Percentiles rank a stretch among this genome's conserved stretches.
phyloP scores from a whole-genome alignment of 2,888 invertebrate species.

The Exocentrus adspersus region DNA sequence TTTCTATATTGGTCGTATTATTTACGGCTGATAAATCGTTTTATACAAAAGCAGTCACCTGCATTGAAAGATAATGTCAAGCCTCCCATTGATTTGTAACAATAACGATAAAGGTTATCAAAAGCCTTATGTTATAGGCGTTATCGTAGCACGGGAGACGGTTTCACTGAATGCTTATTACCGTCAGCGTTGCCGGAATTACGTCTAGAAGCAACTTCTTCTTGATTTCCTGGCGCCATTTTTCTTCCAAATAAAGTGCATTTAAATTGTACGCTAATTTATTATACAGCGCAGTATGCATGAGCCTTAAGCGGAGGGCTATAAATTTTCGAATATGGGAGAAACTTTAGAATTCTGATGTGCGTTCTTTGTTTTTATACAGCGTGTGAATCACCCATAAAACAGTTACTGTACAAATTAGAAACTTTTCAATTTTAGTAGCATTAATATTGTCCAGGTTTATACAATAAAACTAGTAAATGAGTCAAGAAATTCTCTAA shows the following conservation, averaged over 20 bases:
- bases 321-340: neutral
- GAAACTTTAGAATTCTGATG: neutral
- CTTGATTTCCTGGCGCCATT: neutral
- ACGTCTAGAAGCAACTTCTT: neutral
- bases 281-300: neutral
- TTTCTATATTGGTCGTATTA: constrained; percentile 39
- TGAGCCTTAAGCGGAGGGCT: neutral
- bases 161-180: constrained; percentile 24
- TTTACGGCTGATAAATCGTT: constrained; percentile 42
- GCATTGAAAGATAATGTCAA: constrained; percentile 42
- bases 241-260: constrained; percentile 1
- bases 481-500: no score
- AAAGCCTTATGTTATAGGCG: constrained; percentile 40
- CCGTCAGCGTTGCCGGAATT: constrained; percentile 9
- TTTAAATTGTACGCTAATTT: constrained; percentile 1
- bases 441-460: no score
- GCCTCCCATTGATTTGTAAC: constrained; percentile 44
- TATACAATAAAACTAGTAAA: no score
- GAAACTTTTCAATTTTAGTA: no score
- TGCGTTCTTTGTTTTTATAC: no score
- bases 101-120: constrained; percentile 44
- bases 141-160: constrained; percentile 26
- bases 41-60: constrained; percentile 44
- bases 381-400: no score
- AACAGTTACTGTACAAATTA: no score